These are phyloP conservation scores for Dinomys branickii DNA, from an alignment of 2,113 vertebrate species.

Conservation along the genomic window DNA sequence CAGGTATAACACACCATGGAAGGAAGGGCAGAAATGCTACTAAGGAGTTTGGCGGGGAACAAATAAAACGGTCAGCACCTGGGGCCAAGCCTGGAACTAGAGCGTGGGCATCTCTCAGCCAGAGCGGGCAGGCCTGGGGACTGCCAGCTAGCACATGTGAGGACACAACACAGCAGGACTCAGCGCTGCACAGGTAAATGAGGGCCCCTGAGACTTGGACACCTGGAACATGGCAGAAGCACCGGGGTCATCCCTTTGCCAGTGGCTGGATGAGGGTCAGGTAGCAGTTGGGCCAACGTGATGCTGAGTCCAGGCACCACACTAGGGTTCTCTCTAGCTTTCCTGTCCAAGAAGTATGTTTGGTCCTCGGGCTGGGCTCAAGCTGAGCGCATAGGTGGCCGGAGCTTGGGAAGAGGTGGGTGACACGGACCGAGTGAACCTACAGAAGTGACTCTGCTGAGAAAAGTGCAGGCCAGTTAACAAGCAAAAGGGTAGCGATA, in stretches of 20 bases:
- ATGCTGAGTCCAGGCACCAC: not conserved
- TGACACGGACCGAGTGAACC: not conserved
- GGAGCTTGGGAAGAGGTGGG: not conserved
- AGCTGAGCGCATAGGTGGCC: not conserved
- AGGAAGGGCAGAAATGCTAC: not conserved
- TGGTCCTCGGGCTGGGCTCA: not conserved
- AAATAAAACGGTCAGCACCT: slow-evolving; percentile 9
- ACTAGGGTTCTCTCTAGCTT: not conserved
- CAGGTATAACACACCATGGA: not conserved
- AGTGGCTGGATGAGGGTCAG: not conserved
- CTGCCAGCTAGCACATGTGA: not conserved
- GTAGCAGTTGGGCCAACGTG: not conserved
- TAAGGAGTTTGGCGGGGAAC: not conserved
- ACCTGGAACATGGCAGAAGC: not conserved
- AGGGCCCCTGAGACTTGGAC: not conserved
- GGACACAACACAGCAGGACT: not conserved
- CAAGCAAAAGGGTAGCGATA: not conserved
- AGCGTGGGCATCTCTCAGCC: not conserved
- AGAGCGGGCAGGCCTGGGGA: not conserved
- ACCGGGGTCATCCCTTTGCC: not conserved
- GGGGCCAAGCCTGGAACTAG: not conserved
- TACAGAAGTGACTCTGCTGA: slow-evolving; percentile 9
- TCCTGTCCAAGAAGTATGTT: not conserved
- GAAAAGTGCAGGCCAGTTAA: not conserved
- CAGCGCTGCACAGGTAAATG: not conserved